Evolutionary conservation across 2,888 invertebrate species (phyloP).

Genomic region (Dugesia japonica): DNA sequence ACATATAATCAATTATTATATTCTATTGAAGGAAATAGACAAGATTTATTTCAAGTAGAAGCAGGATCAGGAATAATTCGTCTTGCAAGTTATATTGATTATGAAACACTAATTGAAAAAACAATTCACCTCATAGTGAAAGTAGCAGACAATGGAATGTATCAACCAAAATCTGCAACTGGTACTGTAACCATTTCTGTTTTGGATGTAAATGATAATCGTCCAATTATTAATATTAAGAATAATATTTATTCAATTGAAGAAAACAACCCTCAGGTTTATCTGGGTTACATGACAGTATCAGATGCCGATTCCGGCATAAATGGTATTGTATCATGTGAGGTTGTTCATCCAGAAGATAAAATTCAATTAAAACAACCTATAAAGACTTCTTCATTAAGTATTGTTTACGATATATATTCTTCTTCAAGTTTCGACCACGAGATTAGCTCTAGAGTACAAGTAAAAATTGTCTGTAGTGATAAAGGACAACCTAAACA

Average conservation of each 20-base stretch:
- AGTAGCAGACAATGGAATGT: background rate
- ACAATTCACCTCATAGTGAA: background rate
- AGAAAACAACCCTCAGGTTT: background rate
- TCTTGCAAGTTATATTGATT: background rate
- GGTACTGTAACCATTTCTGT: background rate
- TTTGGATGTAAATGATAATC: background rate
- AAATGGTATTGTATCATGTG: background rate
- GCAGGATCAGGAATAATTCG: background rate
- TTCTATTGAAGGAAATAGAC: background rate
- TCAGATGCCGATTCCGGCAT: background rate
- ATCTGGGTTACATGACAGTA: background rate
- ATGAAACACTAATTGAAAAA: background rate
- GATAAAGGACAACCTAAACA: background rate
- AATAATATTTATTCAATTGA: background rate
- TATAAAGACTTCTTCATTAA: background rate
- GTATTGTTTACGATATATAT: background rate
- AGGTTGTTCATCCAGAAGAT: background rate
- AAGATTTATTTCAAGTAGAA: background rate
- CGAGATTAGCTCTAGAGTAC: background rate
- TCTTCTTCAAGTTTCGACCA: background rate
- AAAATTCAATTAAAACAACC: background rate
- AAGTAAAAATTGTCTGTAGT: background rate
- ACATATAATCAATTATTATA: background rate
- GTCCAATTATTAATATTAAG: background rate
- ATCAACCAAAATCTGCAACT: background rate